A percentile compares a stretch with the other conserved stretches of the same genome.
These are phyloP conservation scores for Drosophila borealis DNA, from an alignment of 2,888 invertebrate genomes.

Conservation along the genomic window DNA sequence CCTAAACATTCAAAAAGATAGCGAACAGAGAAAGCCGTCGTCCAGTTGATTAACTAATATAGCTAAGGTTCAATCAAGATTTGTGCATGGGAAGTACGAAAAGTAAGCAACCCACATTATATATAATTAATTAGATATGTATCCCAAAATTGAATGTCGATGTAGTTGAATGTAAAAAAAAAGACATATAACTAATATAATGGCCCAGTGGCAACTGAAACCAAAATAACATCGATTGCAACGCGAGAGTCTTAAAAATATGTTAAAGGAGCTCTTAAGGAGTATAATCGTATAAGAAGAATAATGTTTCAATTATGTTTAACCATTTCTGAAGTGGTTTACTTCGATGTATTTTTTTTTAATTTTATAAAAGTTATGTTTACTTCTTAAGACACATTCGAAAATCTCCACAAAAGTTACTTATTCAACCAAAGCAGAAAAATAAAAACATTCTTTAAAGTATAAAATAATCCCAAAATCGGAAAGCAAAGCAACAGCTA, in stretches of 20 bases:
- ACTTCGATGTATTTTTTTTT: conserved; percentile 1
- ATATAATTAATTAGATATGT: conserved; percentile 61
- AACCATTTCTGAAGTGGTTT: not conserved
- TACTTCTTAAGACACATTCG: conserved; percentile 34
- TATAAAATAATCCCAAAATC: conserved; percentile 6
- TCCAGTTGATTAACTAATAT: conserved; percentile 38
- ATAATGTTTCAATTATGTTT: conserved; percentile 5
- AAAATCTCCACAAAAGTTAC: conserved; percentile 20
- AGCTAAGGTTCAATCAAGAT: conserved; percentile 29
- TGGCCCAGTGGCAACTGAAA: conserved; percentile 33
- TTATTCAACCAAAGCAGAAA: conserved; percentile 41
- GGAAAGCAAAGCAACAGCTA: not conserved
- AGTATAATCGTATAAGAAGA: conserved; percentile 8
- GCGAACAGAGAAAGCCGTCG: conserved; percentile 30
- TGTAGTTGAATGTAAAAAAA: conserved; percentile 52
- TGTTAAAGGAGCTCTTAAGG: conserved; percentile 35
- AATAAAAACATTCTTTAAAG: conserved; percentile 14
- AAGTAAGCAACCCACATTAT: conserved; percentile 20
- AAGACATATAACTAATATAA: conserved; percentile 28
- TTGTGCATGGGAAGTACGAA: conserved; percentile 36
- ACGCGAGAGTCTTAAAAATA: conserved; percentile 13
- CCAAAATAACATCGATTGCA: conserved; percentile 10
- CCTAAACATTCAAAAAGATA: conserved; percentile 28
- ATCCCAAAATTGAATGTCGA: conserved; percentile 48
- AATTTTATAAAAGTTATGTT: conserved; percentile 19